Evolutionary conservation across 2,888 invertebrate genomes (phyloP), one percentile per base, ranked within the genome.

Genomic region (Chrysolina oricalcia): DNA sequence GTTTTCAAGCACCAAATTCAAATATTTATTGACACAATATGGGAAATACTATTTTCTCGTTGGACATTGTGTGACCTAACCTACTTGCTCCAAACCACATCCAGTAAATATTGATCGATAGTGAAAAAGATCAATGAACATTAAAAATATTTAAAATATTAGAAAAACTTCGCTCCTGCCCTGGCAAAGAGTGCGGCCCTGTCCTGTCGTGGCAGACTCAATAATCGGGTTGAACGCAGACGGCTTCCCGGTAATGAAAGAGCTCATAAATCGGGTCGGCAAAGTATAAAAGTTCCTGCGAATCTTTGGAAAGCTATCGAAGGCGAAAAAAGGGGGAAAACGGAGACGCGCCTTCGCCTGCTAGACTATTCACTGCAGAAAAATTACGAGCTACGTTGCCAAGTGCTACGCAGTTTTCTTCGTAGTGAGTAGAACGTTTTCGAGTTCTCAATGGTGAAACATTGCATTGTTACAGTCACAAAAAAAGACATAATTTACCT

Each of bases 301-400:
- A 76, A 76, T 71, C 76, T 76, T 76, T 73, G 64, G 63, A 72
- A 76, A 76, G 73, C 76, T 64, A 70, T 73, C 56, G 53, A 70
- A 65, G 62, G 46, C 27, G 40, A 68, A 71, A 70, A 73, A 73
- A 43, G 59, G 70, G 67, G 69, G 66, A 59, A 35, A 53, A 19
- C 21, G 70, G 64, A 70, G 63, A 70, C 64, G 48, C 63, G 70
- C 56, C 68, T 56, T 53, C 53, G 59, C 70, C 70, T 50, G 35
- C 66, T 40, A 46, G 50, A 71, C 76, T 76, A 73, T 76, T 73
- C 71, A 76, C 67, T 50, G 59, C 71, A 73, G 73, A 59, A 43
- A 46, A 59, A 21, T 59, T 13, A 35, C 48, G 63, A 13, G 35
- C 70, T 1, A 41, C 21, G 70, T 70, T 70, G 70, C 70, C 70